phyloP scores from a whole-genome alignment of 2,113 vertebrate species.

The Myotis brandtii region DNA sequence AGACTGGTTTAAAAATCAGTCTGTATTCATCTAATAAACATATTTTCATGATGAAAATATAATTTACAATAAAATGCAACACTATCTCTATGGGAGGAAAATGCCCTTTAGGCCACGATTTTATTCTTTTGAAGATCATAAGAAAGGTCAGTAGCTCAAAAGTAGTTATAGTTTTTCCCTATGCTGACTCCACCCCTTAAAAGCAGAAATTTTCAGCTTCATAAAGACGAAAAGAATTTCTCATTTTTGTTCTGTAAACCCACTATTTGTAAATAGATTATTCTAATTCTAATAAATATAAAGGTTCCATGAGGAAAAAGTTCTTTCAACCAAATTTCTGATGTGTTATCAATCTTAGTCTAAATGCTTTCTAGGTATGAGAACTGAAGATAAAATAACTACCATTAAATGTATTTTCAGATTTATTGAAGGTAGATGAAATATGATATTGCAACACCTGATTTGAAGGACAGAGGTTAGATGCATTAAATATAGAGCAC shows the following conservation, averaged over 20 bases:
- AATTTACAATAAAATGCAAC: neutral
- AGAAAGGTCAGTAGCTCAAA: slow-evolving; percentile 51
- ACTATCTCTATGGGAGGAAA: neutral
- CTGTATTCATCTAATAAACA: neutral
- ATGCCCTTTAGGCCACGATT: neutral
- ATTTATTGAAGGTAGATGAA: slow-evolving; percentile 58
- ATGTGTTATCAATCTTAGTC: slow-evolving; percentile 23
- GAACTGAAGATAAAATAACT: slow-evolving; percentile 47
- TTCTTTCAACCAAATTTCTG: slow-evolving; percentile 45
- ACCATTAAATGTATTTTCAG: neutral
- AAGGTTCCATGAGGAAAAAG: neutral
- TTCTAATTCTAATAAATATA: slow-evolving; percentile 41
- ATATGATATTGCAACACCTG: slow-evolving; percentile 5
- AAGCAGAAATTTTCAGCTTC: slow-evolving; percentile 39
- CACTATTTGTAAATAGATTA: slow-evolving; percentile 19
- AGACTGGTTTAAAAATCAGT: slow-evolving; percentile 24
- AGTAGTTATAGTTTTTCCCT: slow-evolving; percentile 2
- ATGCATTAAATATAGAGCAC: neutral
- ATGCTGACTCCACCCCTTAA: neutral
- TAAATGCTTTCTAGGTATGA: slow-evolving; percentile 47
- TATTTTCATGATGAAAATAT: neutral
- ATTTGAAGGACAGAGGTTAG: slow-evolving; percentile 12
- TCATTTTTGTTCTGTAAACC: neutral
- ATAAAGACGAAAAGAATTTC: neutral
- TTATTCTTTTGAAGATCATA: slow-evolving; percentile 58